Conservation (phyloP, 2,888 invertebrate genomes). For the Dasypolia templi region DNA sequence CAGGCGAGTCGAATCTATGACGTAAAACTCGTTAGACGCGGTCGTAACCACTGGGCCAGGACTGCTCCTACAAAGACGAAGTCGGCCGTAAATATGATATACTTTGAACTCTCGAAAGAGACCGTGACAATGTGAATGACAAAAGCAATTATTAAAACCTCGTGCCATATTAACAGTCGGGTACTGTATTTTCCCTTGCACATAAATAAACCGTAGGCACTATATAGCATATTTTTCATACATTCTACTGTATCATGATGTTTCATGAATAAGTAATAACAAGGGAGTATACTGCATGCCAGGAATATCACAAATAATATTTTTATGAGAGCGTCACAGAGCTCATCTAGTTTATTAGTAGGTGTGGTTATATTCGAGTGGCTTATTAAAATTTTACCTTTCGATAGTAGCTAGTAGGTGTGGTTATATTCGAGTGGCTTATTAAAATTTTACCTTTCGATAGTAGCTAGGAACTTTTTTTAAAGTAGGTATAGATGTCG, state of each 20-base stretch:
- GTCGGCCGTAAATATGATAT: too few species aligned
- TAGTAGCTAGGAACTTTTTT: conserved; percentile 4
- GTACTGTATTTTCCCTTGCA: neutral
- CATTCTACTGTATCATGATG: conserved; percentile 17
- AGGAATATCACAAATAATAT: conserved; percentile 28
- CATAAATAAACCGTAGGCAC: neutral
- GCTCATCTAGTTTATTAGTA: conserved; percentile 20
- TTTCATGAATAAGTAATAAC: conserved; percentile 40
- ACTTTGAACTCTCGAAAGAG: too few species aligned
- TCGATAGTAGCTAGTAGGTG: neutral
- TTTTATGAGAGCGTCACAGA: conserved; percentile 36
- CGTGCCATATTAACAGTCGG: neutral
- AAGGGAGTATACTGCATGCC: conserved; percentile 3
- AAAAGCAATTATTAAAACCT: too few species aligned
- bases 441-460: conserved; percentile 12
- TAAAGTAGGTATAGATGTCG: neutral
- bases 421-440: conserved; percentile 3
- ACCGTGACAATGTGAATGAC: too few species aligned
- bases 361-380: neutral
- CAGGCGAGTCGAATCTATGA: too few species aligned
- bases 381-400: conserved; percentile 19
- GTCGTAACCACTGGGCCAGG: too few species aligned
- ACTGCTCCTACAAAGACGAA: too few species aligned
- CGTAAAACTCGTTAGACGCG: too few species aligned
- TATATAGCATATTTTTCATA: conserved; percentile 10